Base-by-base conservation (phyloP, 2,888 invertebrate species). In the Nysson spinosus region DNA sequence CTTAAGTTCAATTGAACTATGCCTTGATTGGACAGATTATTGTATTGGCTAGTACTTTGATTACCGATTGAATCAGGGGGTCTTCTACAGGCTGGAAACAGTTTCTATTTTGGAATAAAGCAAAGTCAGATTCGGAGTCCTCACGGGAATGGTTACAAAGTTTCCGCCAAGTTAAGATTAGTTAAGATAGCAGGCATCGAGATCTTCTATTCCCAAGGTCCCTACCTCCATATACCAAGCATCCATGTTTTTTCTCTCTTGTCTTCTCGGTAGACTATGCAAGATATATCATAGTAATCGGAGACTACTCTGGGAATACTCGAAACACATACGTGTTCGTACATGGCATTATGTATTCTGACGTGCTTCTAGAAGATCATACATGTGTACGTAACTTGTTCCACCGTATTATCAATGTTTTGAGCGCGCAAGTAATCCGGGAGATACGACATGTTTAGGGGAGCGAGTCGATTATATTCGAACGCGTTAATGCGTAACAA, bases 141-240 rank as follows among this genome's bases (percentile, higher is more conserved):
- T 66, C 43, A 40, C 44, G 61, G 68, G 56, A 61, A 61, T 66
- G 67, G 52, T 57, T 43, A 40, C 52, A 37, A 60, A 69, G 68
- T 69, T 69, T 52, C 55, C 14, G 34, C 22, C 42, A 37, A 69
- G 68, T 69, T 69, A 69, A 62, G 69, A 69, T 69, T 68, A 68
- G 68, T 69, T 69, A 68, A 68, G 69, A 63, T 58, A 68, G 50
- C 49, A 34, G 34, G 39, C 34, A 61, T 51, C 16, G 34, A 11
- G 42, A 34, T 24, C 28, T 39, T 26, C 43, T 35, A n/a, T 34
- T 55, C 42, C 20, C 11, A 6, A 39, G 32, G 49, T 14, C 24
- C 28, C 28, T 17, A 30, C 7, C 20, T 34, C 26, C 26, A 24
- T 35, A 44, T 24, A 44, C 30, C 22, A 12, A 14, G 20, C 34